Evolutionary conservation across 2,113 vertebrate species (phyloP), one percentile per base, ranked within the genome.

Genomic region (Anas platyrhynchos): DNA sequence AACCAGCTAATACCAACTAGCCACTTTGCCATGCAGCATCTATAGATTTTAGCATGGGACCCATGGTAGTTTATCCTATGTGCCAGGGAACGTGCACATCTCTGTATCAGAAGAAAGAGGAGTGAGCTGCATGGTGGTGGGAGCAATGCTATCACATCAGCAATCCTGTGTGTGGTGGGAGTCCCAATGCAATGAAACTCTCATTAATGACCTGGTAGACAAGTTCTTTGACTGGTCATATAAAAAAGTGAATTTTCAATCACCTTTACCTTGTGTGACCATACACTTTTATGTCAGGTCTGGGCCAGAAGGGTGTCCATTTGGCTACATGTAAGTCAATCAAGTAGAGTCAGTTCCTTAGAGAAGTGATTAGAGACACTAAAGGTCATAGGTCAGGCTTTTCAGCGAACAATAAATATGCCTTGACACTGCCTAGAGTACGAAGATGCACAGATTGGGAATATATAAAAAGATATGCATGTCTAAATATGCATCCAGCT

Each of bases 111-210:
- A 50, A 88, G n/a, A 65, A 41, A 54, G 44, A 73, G 20, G 31
- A 71, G 15, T 43, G 56, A 89, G 43, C 23, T 48, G 50, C 23
- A 7, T n/a, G 9, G 31, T 9, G 22, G 36, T 62, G 34, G 31
- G 8, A 62, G 17, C 17, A 69, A 50, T 18, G 36, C 25, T 58
- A 18, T 27, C 41, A 79, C n/a, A 79, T 43, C 61, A 77, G 55
- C 23, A 71, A 10, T 18, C 13, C 59, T 2, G 16, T 26, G 32
- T 48, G 77, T 43, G 50, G 36, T 36, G 46, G 9, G 18, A 8
- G 7, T 20, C 48, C 67, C 59, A 59, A 44, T 0, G 0, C 44
- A 46, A 48, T 0, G 0, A 44, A 46, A 50, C 14, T 65, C 27
- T 89, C 0, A 1, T 46, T 73, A 77, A 34, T 1, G 6, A 68